Conservation (phyloP, 2,888 invertebrate species). For the Ceriagrion tenellum region DNA sequence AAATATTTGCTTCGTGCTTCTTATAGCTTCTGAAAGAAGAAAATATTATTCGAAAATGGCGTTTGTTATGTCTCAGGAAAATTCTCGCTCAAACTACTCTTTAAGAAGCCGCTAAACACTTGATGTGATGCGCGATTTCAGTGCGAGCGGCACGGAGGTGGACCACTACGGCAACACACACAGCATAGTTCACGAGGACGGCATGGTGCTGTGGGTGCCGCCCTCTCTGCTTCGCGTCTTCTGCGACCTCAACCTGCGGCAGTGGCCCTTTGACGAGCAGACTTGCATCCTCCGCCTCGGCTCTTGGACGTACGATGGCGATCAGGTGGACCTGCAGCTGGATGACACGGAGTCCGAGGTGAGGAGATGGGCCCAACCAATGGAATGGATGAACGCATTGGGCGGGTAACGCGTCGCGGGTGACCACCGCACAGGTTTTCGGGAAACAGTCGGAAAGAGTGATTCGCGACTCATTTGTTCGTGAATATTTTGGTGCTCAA, state of each 20-base stretch:
- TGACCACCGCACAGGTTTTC: too few species aligned
- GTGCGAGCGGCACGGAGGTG: conserved; percentile 82
- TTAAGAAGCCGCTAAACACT: too few species aligned
- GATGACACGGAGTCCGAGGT: conserved; percentile 71
- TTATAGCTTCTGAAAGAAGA: too few species aligned
- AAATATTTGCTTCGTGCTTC: too few species aligned
- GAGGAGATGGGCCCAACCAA: conserved; percentile 57
- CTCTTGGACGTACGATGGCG: conserved; percentile 85
- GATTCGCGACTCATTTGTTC: too few species aligned
- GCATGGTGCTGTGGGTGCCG: conserved; percentile 84
- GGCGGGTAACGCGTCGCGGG: too few species aligned
- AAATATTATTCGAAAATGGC: too few species aligned
- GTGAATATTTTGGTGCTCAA: too few species aligned
- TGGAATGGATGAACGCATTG: too few species aligned
- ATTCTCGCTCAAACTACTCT: too few species aligned
- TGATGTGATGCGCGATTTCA: conserved; percentile 73
- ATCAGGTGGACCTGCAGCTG: conserved; percentile 79
- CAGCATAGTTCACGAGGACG: conserved; percentile 79
- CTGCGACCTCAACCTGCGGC: conserved; percentile 83
- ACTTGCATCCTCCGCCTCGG: conserved; percentile 84
- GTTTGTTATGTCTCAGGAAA: too few species aligned
- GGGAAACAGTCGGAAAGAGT: too few species aligned
- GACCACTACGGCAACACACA: conserved; percentile 82
- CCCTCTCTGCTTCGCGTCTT: conserved; percentile 84
- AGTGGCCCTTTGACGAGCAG: conserved; percentile 90